These are phyloP conservation scores for Eulemur rufifrons DNA, from an alignment of 2,113 vertebrate genomes.

Conservation along the genomic window DNA sequence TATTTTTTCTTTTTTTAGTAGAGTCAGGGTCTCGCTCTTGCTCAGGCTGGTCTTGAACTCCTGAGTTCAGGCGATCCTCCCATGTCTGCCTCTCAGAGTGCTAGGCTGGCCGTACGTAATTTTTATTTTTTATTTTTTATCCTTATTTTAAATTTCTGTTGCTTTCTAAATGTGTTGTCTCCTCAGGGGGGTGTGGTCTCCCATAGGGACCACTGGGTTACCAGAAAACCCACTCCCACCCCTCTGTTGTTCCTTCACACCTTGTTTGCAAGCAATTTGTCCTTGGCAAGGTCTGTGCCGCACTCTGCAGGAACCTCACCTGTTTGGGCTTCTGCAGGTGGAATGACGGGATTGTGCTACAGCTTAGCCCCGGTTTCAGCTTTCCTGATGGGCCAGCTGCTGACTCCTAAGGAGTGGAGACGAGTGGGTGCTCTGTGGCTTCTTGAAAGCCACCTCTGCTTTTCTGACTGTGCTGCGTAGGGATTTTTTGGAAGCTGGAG, in stretches of 20 bases:
- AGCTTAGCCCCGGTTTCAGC: background rate
- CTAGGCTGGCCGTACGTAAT: no score
- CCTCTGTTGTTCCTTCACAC: background rate
- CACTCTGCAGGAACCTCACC: background rate
- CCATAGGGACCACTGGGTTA: background rate
- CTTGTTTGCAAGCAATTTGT: background rate
- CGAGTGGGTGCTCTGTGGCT: background rate
- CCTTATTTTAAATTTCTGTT: background rate
- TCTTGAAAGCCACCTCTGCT: background rate
- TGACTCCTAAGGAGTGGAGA: background rate
- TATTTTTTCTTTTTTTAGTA: no score
- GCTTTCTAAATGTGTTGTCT: background rate
- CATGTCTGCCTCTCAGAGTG: no score
- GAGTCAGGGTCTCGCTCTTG: no score
- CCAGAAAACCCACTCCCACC: background rate
- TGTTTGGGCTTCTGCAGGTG: background rate
- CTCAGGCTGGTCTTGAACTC: no score
- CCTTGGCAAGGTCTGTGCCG: background rate
- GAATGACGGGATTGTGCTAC: background rate
- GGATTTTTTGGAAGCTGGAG: background rate
- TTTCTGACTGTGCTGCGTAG: background rate
- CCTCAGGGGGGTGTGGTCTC: background rate
- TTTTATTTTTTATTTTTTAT: no score
- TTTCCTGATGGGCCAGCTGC: background rate
- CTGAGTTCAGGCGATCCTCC: no score